Conservation (phyloP, 2,888 invertebrate genomes). For the Orgyia antiqua region DNA sequence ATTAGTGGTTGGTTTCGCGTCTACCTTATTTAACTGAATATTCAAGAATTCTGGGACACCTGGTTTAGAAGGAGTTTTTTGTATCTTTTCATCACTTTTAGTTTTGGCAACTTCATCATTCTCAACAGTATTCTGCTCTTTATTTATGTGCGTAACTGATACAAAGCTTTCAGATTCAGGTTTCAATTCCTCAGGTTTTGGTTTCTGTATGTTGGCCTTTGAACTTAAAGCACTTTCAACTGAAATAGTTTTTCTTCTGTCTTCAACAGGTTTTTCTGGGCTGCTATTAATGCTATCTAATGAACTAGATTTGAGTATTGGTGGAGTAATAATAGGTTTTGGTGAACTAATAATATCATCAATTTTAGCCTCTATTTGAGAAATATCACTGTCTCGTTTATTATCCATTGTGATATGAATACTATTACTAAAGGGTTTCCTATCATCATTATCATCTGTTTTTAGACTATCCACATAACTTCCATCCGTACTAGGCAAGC, state of each 20-base stretch:
- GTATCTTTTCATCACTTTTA: conserved; percentile 60
- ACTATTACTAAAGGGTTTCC: conserved; percentile 61
- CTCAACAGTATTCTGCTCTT: conserved; percentile 53
- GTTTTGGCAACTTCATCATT: conserved; percentile 42
- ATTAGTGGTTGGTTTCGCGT: conserved; percentile 79
- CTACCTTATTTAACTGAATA: conserved; percentile 84
- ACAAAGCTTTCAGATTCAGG: conserved; percentile 66
- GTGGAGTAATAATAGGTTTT: conserved; percentile 67
- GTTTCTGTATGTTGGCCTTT: conserved; percentile 34
- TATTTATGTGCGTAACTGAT: conserved; percentile 78
- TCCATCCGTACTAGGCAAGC: conserved; percentile 68
- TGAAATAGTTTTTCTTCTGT: conserved; percentile 70
- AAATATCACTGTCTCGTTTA: conserved; percentile 71
- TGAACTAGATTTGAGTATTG: conserved; percentile 74
- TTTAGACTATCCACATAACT: conserved; percentile 71
- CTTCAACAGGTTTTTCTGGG: conserved; percentile 66
- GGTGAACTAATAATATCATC: conserved; percentile 76
- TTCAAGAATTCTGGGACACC: conserved; percentile 83
- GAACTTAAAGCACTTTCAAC: conserved; percentile 65
- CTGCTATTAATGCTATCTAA: conserved; percentile 79
- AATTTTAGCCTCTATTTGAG: conserved; percentile 75
- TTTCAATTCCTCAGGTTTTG: too few relatives aligned
- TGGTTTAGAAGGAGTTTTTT: conserved; percentile 42
- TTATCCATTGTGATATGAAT: conserved; percentile 60
- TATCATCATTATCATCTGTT: conserved; percentile 56